phyloP scores from a whole-genome alignment of 2,113 vertebrate species.

The Onychorhynchus coronatus region DNA sequence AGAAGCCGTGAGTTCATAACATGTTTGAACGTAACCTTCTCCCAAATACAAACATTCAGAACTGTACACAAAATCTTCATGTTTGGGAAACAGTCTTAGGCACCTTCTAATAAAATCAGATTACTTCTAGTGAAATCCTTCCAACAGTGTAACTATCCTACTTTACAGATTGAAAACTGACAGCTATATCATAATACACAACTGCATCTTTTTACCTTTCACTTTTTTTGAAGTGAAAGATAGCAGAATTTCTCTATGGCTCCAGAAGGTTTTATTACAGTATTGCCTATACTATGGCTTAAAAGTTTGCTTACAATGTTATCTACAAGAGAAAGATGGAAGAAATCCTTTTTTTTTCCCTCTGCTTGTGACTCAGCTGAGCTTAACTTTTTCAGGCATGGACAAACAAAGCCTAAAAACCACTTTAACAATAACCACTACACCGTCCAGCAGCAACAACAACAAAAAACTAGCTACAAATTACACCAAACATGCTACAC shows the following conservation, averaged over 20 bases:
- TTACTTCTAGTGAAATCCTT: background rate
- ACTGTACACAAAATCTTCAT: background rate
- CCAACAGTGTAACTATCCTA: background rate
- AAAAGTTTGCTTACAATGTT: background rate
- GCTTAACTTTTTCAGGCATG: slow-evolving; percentile 35
- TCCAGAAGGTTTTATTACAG: background rate
- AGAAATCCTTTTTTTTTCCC: background rate
- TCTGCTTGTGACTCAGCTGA: background rate
- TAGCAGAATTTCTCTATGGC: background rate
- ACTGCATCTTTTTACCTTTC: background rate
- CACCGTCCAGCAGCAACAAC: background rate
- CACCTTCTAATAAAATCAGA: background rate
- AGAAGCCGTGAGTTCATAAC: background rate
- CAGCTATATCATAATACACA: background rate
- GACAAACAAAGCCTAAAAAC: slow-evolving; percentile 41
- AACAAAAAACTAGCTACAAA: background rate
- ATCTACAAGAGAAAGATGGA: background rate
- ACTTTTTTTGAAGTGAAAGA: background rate
- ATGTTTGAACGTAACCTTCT: background rate
- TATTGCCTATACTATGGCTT: background rate
- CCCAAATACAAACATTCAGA: background rate
- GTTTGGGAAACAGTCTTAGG: background rate
- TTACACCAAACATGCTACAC: background rate
- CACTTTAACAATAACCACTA: background rate
- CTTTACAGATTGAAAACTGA: background rate